phyloP scores from a whole-genome alignment of 2,797 vertebrate species.

The Microcaecilia unicolor region DNA sequence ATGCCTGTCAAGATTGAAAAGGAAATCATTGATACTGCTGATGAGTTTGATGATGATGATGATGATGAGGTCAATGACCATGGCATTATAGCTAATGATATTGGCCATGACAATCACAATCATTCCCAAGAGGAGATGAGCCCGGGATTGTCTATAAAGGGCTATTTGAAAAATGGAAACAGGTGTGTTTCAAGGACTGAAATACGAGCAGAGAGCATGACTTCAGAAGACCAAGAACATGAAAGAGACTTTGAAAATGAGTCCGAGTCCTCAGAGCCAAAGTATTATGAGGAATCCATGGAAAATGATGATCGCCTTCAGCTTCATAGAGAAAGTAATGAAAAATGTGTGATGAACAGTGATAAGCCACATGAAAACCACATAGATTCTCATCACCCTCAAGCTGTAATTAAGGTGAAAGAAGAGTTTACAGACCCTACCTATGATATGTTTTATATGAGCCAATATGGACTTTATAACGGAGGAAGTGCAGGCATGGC shows the following conservation, averaged over 20 bases:
- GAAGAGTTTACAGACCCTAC: slow-evolving; percentile 94
- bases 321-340: slow-evolving; percentile 45
- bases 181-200: slow-evolving; percentile 79
- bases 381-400: slow-evolving; percentile 72
- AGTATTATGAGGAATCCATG: slow-evolving; percentile 84
- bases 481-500: slow-evolving; percentile 88
- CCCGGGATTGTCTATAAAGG: slow-evolving; percentile 79
- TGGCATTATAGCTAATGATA: slow-evolving; percentile 41
- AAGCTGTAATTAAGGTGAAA: slow-evolving; percentile 86
- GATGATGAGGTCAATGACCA: slow-evolving; percentile 85
- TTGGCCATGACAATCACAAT: slow-evolving; percentile 74
- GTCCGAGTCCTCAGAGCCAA: slow-evolving; percentile 91
- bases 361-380: slow-evolving; percentile 77
- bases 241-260: slow-evolving; percentile 97
- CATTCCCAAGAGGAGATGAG: slow-evolving; percentile 95
- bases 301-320: slow-evolving; percentile 68
- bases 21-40: slow-evolving; percentile 91
- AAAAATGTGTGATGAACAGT: slow-evolving; percentile 66
- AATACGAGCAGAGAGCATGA: slow-evolving; percentile 87
- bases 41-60: slow-evolving; percentile 88
- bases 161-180: slow-evolving; percentile 79
- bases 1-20: slow-evolving; percentile 99
- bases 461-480: slow-evolving; percentile 93
- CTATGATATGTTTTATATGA: slow-evolving; percentile 98
- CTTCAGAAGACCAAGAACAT: slow-evolving; percentile 93